These are phyloP conservation scores for Drosophila ohnishii DNA, from an alignment of 1,140 invertebrate species.

Conservation along the genomic window DNA sequence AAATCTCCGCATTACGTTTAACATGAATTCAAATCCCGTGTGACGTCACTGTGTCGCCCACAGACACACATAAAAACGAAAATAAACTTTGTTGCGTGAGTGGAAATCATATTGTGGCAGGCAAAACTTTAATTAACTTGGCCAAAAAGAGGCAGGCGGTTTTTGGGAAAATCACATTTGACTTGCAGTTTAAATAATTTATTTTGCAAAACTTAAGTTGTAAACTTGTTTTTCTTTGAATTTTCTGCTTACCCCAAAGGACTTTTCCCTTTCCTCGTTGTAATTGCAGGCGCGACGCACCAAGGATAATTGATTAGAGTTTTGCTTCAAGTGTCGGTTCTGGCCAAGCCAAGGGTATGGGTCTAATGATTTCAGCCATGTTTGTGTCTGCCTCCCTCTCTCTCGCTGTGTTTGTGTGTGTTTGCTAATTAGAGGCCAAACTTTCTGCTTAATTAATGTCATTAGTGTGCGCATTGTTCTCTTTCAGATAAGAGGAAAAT, in stretches of 20 bases:
- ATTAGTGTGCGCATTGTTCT: conserved; percentile 60
- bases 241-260: not conserved
- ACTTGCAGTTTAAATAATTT: conserved; percentile 34
- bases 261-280: conserved; percentile 3
- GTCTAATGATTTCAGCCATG: conserved; percentile 49
- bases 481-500: conserved; percentile 17
- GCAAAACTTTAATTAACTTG: conserved; percentile 33
- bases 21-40: conserved; percentile 59
- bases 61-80: conserved; percentile 15
- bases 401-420: conserved; percentile 18
- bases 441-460: conserved; percentile 79
- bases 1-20: conserved; percentile 67
- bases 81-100: conserved; percentile 36
- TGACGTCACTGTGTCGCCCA: conserved; percentile 62
- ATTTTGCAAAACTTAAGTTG: not conserved
- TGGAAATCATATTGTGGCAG: conserved; percentile 36
- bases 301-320: conserved; percentile 72
- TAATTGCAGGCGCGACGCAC: conserved; percentile 33
- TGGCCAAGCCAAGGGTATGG: not conserved
- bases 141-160: not conserved
- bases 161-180: conserved; percentile 20
- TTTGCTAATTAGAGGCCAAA: conserved; percentile 74
- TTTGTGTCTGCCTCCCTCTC: conserved; percentile 24
- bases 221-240: not conserved
- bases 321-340: conserved; percentile 37